Evolutionary conservation across 2,113 vertebrate genomes (phyloP), one percentile per base, ranked within the genome.

Genomic region (Poeciliopsis prolifica): DNA sequence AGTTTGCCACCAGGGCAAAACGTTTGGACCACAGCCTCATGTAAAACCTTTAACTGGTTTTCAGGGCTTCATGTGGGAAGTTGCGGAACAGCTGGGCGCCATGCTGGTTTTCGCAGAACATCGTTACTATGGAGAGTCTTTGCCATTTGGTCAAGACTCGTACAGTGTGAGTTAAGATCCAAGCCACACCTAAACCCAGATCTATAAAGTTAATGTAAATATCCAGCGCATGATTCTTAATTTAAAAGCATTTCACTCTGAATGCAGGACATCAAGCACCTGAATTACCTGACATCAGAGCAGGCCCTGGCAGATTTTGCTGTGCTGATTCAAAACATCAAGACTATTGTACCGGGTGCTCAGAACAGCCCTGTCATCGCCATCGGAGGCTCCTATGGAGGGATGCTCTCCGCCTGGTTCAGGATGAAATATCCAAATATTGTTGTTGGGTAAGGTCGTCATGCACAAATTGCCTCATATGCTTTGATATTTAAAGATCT

Each of bases 31-130:
- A 37, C 10, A 11, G 35, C 35, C 35, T 11, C 10, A 70, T 68
- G n/a, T 31, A 58, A 29, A 62, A 37, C 60, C 72, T 70, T 15
- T 44, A 13, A 24, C 29, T 26, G 26, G 37, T 75, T 69, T n/a
- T 65, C 12, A 99, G 97, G 97, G 98, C 48, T 98, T 99, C 92
- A 98, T 99, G 97, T 99, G 98, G 97, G 96, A 99, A 74, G 85
- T 95, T 63, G 97, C 97, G 2, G 95, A 96, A 92, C 95, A 97
- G 68, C 86, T 99, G 74, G 94, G 94, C 51, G 97, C 97, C 75
- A 95, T 99, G 96, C 88, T 99, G 88, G 95, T 99, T 28, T 99
- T 98, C 94, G 98, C 97, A 70, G 98, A 99, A 74, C 97, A 99
- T 69, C 94, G 98, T 30, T 99, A 99, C 86, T 99, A 99, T 70